These are phyloP conservation scores for Eupithecia insigniata DNA, from an alignment of 2,888 invertebrate species.

Conservation along the genomic window DNA sequence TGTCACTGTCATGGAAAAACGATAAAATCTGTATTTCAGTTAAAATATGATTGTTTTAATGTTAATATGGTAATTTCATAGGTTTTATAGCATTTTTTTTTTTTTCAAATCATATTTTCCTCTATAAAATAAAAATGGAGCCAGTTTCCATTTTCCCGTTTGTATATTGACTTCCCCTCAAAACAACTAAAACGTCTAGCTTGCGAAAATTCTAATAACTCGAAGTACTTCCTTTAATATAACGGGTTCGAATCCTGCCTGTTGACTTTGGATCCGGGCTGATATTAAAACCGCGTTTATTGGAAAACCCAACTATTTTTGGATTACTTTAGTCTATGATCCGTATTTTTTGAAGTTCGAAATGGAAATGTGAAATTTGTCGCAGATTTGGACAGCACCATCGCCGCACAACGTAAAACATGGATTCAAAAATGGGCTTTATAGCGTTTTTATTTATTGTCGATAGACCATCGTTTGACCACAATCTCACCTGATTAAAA, in stretches of 20 bases:
- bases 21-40: no score
- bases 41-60: no score
- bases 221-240: constrained; percentile 31
- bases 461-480: no score
- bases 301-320: constrained; percentile 25
- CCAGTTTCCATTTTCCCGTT: not conserved
- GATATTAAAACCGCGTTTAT: constrained; percentile 39
- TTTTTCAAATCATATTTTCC: not conserved
- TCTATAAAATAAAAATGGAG: not conserved
- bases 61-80: no score
- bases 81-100: no score
- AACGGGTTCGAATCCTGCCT: constrained; percentile 33
- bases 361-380: not conserved
- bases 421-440: no score
- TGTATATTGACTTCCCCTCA: not conserved
- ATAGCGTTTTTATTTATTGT: no score
- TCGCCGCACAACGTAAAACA: no score
- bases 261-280: constrained; percentile 35
- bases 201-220: constrained; percentile 27
- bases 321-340: not conserved
- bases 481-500: no score
- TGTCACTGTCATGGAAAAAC: no score
- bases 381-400: no score
- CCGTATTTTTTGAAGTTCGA: not conserved
- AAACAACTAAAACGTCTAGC: constrained; percentile 11